Conservation (phyloP, 2,797 vertebrate species). For the Gymnoscopelus microlampas region DNA sequence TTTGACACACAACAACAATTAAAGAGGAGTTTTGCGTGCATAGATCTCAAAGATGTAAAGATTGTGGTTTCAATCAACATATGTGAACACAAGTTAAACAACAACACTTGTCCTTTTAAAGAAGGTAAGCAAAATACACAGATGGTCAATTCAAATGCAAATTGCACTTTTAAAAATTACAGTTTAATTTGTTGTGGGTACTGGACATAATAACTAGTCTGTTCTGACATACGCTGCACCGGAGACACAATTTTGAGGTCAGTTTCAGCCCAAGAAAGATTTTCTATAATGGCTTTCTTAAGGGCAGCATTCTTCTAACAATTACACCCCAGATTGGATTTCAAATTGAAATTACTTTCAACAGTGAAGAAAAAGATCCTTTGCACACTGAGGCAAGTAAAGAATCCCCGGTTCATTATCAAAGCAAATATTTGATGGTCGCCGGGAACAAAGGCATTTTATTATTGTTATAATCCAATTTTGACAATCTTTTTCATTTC, state of each 20-base stretch:
- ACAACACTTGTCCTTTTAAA: background rate
- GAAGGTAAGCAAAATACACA: background rate
- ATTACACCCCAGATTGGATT: slow-evolving; percentile 57
- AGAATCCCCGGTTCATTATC: slow-evolving; percentile 53
- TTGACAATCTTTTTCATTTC: slow-evolving; percentile 48
- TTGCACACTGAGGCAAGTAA: slow-evolving; percentile 32
- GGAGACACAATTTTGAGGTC: slow-evolving; percentile 39
- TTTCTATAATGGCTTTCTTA: slow-evolving; percentile 24
- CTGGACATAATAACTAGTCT: slow-evolving; percentile 20
- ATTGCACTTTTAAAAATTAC: slow-evolving; percentile 6
- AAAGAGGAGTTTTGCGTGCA: too few relatives aligned
- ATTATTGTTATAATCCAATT: slow-evolving; percentile 61
- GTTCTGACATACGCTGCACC: slow-evolving; percentile 23
- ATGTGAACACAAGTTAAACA: too few relatives aligned
- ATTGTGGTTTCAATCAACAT: too few relatives aligned
- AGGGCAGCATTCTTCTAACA: slow-evolving; percentile 42
- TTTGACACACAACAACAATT: too few relatives aligned
- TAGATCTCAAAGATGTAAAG: too few relatives aligned
- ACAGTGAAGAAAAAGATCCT: slow-evolving; percentile 46
- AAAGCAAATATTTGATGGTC: slow-evolving; percentile 68
- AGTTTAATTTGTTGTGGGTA: slow-evolving; percentile 6
- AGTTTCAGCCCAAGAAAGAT: slow-evolving; percentile 24
- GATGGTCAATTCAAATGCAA: slow-evolving; percentile 14
- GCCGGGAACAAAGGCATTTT: slow-evolving; percentile 52
- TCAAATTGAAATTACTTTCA: slow-evolving; percentile 63